A percentile compares a stretch with the other conserved stretches of the same genome.
These are phyloP conservation scores for Sebastes aleutianus DNA, from an alignment of 2,797 vertebrate species.

Conservation along the genomic window DNA sequence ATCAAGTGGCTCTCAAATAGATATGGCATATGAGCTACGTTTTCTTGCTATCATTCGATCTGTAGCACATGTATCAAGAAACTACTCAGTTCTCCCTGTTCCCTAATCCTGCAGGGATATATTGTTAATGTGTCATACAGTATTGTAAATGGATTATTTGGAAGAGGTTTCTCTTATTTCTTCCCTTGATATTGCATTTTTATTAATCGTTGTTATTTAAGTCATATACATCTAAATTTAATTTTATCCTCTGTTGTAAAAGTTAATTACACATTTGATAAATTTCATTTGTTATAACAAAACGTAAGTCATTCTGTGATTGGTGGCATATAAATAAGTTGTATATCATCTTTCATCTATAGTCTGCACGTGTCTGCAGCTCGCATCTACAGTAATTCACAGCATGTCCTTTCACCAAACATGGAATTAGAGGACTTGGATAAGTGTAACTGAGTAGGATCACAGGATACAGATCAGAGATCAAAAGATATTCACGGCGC, in stretches of 20 bases:
- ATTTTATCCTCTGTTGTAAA: neutral
- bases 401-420: slow-evolving; percentile 24
- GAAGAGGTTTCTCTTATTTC: neutral
- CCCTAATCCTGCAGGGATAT: neutral
- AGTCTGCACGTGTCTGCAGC: neutral
- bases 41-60: neutral
- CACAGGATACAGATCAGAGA: slow-evolving; percentile 48
- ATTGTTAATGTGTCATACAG: neutral
- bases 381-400: slow-evolving; percentile 19
- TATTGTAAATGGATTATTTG: too few species aligned
- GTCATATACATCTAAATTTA: neutral
- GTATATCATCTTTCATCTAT: neutral
- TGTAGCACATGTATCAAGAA: neutral
- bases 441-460: slow-evolving; percentile 41
- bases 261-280: neutral
- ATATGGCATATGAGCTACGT: neutral
- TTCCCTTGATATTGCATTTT: neutral
- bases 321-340: slow-evolving; percentile 5
- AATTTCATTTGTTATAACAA: neutral
- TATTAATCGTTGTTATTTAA: neutral
- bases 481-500: slow-evolving; percentile 48
- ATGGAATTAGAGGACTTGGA: neutral
- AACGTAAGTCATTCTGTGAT: neutral
- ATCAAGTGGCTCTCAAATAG: neutral
- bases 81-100: neutral